Evolutionary conservation across 2,888 invertebrate species (phyloP).

Genomic region (Drosophila borealis): DNA sequence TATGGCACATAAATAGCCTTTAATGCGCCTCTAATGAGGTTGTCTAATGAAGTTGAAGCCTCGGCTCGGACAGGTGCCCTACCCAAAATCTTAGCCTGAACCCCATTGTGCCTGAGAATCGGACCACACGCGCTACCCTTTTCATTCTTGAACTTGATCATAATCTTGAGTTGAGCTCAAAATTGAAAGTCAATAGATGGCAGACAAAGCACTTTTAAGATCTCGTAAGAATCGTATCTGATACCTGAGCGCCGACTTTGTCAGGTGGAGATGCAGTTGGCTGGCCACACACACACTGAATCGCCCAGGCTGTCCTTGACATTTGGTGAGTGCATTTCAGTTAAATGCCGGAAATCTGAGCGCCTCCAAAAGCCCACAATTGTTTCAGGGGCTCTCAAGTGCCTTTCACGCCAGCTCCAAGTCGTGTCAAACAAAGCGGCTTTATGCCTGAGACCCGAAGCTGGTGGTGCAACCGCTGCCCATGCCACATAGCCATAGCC

Average conservation of each 20-base stretch:
- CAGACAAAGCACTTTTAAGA: conserved; percentile 20
- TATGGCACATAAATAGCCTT: conserved; percentile 25
- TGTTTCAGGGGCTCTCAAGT: conserved; percentile 63
- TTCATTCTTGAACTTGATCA: conserved; percentile 18
- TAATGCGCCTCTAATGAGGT: conserved; percentile 45
- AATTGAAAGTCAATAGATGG: conserved; percentile 40
- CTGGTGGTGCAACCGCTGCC: conserved; percentile 7
- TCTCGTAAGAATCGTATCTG: conserved; percentile 21
- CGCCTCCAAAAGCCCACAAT: conserved; percentile 48
- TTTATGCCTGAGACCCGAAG: conserved; percentile 43
- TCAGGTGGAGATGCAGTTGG: conserved; percentile 17
- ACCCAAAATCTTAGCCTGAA: neutral
- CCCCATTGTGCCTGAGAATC: conserved; percentile 23
- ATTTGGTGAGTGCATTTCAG: conserved; percentile 54
- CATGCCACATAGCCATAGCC: neutral
- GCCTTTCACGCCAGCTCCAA: conserved; percentile 66
- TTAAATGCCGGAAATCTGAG: conserved; percentile 60
- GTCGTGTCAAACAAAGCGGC: conserved; percentile 68
- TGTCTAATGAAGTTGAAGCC: conserved; percentile 37
- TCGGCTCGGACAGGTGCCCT: conserved; percentile 29
- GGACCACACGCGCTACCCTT: conserved; percentile 49
- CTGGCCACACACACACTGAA: conserved; percentile 35
- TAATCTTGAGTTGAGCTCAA: conserved; percentile 23
- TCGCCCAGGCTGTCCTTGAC: conserved; percentile 23
- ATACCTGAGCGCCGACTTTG: conserved; percentile 22